Percentiles rank a stretch among this genome's conserved stretches.
phyloP scores from a whole-genome alignment of 92 coral and sea anemone genomes.

The Palythoa heliodiscus region DNA sequence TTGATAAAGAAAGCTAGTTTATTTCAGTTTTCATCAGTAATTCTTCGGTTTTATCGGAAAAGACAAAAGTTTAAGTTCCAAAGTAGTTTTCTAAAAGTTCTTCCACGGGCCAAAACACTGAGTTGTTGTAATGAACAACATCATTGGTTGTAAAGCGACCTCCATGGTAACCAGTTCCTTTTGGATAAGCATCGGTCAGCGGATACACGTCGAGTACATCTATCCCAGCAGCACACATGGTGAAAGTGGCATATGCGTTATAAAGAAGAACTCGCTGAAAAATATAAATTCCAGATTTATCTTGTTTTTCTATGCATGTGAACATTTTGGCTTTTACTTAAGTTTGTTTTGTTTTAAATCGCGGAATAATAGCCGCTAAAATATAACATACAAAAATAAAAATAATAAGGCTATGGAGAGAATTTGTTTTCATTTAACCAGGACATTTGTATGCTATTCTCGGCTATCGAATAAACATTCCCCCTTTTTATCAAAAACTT shows the following conservation, averaged over 20 bases:
- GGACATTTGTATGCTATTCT: too few relatives aligned
- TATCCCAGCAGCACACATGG: conserved; percentile 59
- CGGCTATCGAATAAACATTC: too few relatives aligned
- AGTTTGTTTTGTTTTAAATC: background rate
- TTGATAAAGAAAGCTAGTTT: too few relatives aligned
- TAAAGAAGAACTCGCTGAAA: conserved; percentile 53
- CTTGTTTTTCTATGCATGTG: background rate
- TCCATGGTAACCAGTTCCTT: conserved; percentile 59
- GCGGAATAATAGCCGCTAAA: too few relatives aligned
- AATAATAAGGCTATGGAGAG: too few relatives aligned
- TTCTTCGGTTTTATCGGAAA: background rate
- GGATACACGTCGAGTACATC: conserved; percentile 58
- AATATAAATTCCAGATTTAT: background rate
- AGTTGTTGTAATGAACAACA: conserved; percentile 48
- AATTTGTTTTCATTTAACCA: too few relatives aligned
- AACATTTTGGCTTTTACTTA: background rate
- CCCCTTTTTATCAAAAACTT: too few relatives aligned
- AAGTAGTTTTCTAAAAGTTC: conserved; percentile 45
- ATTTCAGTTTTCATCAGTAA: background rate
- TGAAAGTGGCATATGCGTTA: conserved; percentile 56
- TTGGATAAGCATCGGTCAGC: conserved; percentile 59
- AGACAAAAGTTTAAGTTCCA: background rate
- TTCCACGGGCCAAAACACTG: conserved; percentile 52
- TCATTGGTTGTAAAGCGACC: conserved; percentile 53
- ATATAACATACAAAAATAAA: too few relatives aligned